Conservation (phyloP, 2,113 vertebrate species). For the Vulpes lagopus region DNA sequence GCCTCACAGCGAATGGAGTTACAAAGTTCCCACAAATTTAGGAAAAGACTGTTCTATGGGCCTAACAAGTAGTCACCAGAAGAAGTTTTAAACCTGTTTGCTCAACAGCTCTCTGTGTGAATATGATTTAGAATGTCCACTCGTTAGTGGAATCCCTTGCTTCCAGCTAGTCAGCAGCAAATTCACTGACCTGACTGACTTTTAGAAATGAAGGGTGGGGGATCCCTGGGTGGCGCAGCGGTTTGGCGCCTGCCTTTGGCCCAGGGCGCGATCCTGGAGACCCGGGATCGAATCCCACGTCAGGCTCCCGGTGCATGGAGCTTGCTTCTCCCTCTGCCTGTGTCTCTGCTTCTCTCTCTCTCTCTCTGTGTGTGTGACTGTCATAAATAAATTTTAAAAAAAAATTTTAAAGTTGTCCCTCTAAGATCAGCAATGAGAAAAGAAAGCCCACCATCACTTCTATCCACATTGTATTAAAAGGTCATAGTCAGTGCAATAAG, state of each 20-base stretch:
- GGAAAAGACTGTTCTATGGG: background rate
- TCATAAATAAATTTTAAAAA: too few species aligned
- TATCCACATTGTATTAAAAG: background rate
- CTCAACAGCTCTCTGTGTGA: background rate
- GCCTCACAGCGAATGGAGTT: background rate
- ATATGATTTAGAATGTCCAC: background rate
- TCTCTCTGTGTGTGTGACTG: too few species aligned
- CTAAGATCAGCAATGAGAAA: background rate
- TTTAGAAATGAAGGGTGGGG: background rate
- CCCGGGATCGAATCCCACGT: too few species aligned
- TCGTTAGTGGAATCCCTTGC: background rate
- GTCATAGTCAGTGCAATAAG: background rate
- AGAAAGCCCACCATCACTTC: background rate
- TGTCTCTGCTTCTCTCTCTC: too few species aligned
- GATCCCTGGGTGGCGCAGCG: too few species aligned
- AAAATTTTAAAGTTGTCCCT: background rate
- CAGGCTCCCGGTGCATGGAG: too few species aligned
- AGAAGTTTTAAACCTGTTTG: background rate
- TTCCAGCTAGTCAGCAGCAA: background rate
- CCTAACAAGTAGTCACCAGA: background rate
- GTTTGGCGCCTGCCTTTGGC: too few species aligned
- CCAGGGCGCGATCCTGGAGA: too few species aligned
- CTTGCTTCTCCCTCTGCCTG: too few species aligned
- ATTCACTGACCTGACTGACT: background rate
- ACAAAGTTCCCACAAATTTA: background rate